Evolutionary conservation across 2,888 invertebrate genomes (phyloP), one percentile per base, ranked within the genome.

Genomic region (Drosophila mimetica): DNA sequence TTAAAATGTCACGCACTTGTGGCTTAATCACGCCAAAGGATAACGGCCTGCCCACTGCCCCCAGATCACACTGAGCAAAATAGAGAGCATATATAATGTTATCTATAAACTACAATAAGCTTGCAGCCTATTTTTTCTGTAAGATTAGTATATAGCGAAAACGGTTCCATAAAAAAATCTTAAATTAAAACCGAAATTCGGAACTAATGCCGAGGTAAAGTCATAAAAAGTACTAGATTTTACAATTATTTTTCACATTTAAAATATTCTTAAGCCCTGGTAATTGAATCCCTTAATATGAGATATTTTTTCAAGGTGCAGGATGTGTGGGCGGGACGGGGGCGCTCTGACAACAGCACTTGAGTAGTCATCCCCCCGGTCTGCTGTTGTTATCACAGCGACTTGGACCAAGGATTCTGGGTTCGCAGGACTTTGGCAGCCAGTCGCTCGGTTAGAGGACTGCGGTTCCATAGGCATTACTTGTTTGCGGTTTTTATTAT

Each of bases 1-100:
- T 85, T 85, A 88, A 85, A 85, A 83, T 88, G 86, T 85, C 85
- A 85, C 86, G 84, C 88, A 83, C 88, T 85, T 86, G 81, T 88
- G 80, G 78, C 86, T 85, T 88, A 88, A 85, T 88, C 86, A 88
- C 73, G 80, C 77, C 78, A 73, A 84, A 79, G 80, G 86, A 86
- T 86, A 83, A 72, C 53, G 63, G 47, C 63, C 50, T 52, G 57
- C 60, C 46, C 61, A 30, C 46, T 30, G 60, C 22, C 44, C 53
- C 36, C 18, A 32, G 7, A n/a, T 18, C 36, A 50, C 54, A 66
- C 14, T 14, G 54, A 13, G 16, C n/a, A 2, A 37, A 37, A n/a
- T n/a, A n/a, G n/a, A n/a, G n/a, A n/a, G n/a, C n/a, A n/a, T n/a
- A n/a, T n/a, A n/a, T n/a, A n/a, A n/a, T n/a, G n/a, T n/a, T 4